Evolutionary conservation across 1,140 invertebrate genomes (phyloP), one percentile per base, ranked within the genome.

Genomic region (Aphaenogaster rudis): DNA sequence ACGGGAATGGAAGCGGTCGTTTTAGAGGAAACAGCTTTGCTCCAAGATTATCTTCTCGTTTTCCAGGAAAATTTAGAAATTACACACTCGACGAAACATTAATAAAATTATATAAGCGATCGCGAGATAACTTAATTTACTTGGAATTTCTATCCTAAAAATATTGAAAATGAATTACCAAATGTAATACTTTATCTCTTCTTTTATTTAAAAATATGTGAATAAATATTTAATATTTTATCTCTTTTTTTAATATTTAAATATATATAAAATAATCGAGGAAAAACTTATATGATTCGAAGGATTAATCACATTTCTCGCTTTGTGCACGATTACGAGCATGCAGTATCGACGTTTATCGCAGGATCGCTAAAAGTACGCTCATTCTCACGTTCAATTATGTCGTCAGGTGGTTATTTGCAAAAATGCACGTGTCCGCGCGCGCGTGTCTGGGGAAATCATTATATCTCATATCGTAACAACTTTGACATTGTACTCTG

Each of bases 401-500:
- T 74, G 13, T 74, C 28, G 21, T 52, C 69, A 59, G 39, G 13
- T 74, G 54, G 9, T 57, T 67, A 9, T 39, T 28, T 13, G 28
- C n/a, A 50, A 84, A 76, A 84, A 39, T 48, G 13, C 52, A 57
- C 50, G 28, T 74, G 69, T 13, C 42, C 3, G 15, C 8, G 11
- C 39, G 57, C 3, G 15, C 8, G 11, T 50, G 45, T 74, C 80
- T 76, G 13, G 17, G 6, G 28, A 63, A 76, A 48, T 74, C 50
- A 76, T 84, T 76, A 84, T 76, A 50, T 8, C 67, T 36, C 3
- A 0, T 28, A 76, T 74, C 54, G 3, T 84, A 76, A 84, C 61
- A 4, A 17, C 17, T 45, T 74, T 11, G 17, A 45, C 11, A 57
- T 42, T 71, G 67, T 63, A 63, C 4, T 45, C 33, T n/a, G n/a